phyloP scores from a whole-genome alignment of 1,140 invertebrate species.

The Drosophila tsacasi region DNA sequence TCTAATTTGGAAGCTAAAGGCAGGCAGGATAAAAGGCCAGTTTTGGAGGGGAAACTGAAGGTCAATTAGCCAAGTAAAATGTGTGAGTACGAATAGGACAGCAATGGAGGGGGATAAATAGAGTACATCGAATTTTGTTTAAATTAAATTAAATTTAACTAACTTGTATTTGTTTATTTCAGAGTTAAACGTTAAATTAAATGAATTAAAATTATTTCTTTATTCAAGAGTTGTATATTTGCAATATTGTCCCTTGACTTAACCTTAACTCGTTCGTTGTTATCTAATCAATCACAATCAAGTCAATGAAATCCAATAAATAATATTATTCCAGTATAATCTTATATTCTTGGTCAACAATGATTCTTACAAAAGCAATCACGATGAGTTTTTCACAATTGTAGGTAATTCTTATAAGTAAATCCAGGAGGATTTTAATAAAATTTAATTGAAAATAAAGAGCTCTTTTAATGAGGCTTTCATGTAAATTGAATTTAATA shows the following conservation, averaged over 20 bases:
- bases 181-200: too few species aligned
- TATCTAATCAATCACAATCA: constrained; percentile 3
- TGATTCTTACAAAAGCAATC: neutral
- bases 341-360: constrained; percentile 4
- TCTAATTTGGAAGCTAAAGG: neutral
- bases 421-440: neutral
- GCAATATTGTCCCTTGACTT: neutral
- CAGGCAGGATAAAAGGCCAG: constrained; percentile 8
- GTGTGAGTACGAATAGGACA: neutral
- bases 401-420: neutral
- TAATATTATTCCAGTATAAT: constrained; percentile 1
- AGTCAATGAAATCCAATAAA: constrained; percentile 2
- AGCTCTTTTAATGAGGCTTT: too few species aligned
- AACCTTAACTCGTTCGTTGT: neutral
- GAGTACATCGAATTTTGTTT: neutral
- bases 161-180: neutral
- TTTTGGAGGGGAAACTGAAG: neutral
- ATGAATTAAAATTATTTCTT: neutral
- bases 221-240: neutral
- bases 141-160: neutral
- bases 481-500: neutral
- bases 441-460: neutral
- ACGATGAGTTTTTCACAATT: neutral
- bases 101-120: neutral
- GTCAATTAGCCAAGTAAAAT: constrained; percentile 35